A percentile compares a stretch with the other conserved stretches of the same genome.
Evolutionary conservation across 2,113 vertebrate species (phyloP).

Genomic region (Aythya baeri): DNA sequence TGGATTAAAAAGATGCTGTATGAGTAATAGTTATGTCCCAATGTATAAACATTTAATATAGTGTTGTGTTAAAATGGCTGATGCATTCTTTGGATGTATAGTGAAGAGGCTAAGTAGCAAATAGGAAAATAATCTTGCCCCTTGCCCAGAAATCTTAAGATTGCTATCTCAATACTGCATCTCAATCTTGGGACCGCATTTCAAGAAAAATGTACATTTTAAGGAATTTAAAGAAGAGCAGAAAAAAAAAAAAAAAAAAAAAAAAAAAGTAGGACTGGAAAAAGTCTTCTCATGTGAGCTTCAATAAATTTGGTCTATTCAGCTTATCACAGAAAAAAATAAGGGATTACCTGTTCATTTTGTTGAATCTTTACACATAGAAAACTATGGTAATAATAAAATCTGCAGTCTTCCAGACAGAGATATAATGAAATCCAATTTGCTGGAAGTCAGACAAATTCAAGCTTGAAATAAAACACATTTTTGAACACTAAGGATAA

Average conservation of each 20-base stretch:
- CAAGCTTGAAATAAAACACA: slow-evolving; percentile 9
- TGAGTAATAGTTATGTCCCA: not conserved
- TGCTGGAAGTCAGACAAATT: slow-evolving; percentile 19
- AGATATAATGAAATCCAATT: slow-evolving; percentile 32
- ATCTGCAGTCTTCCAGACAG: slow-evolving; percentile 20
- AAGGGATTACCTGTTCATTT: slow-evolving; percentile 37
- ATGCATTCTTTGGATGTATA: not conserved
- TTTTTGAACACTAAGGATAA: slow-evolving; percentile 30
- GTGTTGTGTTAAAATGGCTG: not conserved
- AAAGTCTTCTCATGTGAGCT: not conserved
- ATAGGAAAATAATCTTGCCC: not conserved
- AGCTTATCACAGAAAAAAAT: not conserved
- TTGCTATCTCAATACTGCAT: not conserved
- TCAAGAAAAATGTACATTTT: not conserved
- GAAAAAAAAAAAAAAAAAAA: too few relatives aligned
- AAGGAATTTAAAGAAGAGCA: not conserved
- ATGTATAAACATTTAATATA: not conserved
- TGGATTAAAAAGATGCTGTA: not conserved
- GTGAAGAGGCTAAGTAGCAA: not conserved
- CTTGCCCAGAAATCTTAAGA: not conserved
- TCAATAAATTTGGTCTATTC: not conserved
- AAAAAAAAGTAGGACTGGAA: not conserved
- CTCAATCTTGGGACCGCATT: not conserved
- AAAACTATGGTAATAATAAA: slow-evolving; percentile 40
- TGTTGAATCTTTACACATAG: not conserved